A percentile compares a stretch with the other conserved stretches of the same genome.
Conservation (phyloP, 2,888 invertebrate genomes). For the Argynnis bischoffii region DNA sequence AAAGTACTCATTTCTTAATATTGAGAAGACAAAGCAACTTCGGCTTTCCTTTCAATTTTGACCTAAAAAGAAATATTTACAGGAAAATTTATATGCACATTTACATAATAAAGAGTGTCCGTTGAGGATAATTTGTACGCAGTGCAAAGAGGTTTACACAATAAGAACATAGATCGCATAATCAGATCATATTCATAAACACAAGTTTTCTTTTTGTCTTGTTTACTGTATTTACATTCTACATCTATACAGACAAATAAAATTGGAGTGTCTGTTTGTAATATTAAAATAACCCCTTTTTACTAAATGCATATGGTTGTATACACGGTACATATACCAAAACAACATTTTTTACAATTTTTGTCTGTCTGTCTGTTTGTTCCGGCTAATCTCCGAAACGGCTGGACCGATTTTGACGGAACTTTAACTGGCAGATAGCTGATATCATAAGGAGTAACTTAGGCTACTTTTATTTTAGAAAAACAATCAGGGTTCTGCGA, state of each 20-base stretch:
- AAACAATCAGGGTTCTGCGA: no score
- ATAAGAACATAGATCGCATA: conserved; percentile 62
- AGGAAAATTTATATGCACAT: conserved; percentile 60
- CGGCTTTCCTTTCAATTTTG: conserved; percentile 49
- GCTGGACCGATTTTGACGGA: no score
- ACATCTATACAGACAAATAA: neutral
- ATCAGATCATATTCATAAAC: conserved; percentile 61
- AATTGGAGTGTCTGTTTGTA: no score
- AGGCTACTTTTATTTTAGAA: no score
- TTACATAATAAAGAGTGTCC: conserved; percentile 60
- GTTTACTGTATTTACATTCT: neutral
- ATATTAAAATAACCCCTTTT: neutral
- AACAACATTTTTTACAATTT: no score
- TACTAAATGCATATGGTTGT: no score
- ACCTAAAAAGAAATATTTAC: conserved; percentile 52
- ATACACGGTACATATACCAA: no score
- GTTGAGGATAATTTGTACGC: conserved; percentile 66
- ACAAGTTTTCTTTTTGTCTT: conserved; percentile 31
- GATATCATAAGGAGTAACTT: no score
- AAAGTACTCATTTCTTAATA: conserved; percentile 49
- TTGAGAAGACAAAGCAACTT: conserved; percentile 42
- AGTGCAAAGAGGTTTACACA: conserved; percentile 57
- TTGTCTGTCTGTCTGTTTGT: no score
- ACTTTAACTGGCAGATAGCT: no score
- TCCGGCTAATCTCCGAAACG: no score